Percentiles rank a stretch among this genome's conserved stretches.
These are phyloP conservation scores for Gallinago paraguaiae DNA, from an alignment of 2,113 vertebrate genomes.

Conservation along the genomic window DNA sequence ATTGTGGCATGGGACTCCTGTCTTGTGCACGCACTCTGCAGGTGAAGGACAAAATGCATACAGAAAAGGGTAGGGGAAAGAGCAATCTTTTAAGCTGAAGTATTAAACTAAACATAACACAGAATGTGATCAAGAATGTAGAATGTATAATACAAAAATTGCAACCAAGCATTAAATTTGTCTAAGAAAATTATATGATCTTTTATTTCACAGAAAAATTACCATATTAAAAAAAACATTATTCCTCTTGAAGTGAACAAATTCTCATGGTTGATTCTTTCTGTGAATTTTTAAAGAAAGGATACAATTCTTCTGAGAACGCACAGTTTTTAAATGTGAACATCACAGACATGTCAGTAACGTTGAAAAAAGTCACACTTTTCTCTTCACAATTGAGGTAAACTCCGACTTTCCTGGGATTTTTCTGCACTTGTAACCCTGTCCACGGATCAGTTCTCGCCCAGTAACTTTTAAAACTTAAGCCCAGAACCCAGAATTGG, in stretches of 20 bases:
- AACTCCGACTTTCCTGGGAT: background rate
- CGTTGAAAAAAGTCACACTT: background rate
- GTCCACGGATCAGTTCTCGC: background rate
- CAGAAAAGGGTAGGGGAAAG: background rate
- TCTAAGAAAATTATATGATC: background rate
- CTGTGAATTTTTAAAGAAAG: background rate
- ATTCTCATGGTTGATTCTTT: background rate
- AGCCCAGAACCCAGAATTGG: background rate
- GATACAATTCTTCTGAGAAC: background rate
- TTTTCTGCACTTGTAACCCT: background rate
- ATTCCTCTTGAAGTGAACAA: background rate
- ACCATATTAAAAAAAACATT: background rate
- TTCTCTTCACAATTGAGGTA: background rate
- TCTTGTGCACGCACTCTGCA: background rate
- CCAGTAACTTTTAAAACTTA: background rate
- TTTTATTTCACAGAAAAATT: background rate
- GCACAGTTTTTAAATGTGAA: background rate
- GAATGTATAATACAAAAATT: background rate
- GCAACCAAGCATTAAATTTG: background rate
- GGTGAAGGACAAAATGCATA: background rate
- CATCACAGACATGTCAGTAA: background rate
- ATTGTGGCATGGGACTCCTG: background rate
- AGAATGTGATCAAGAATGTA: background rate
- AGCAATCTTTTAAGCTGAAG: background rate
- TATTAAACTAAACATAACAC: background rate